Evolutionary conservation across 1,140 invertebrate genomes (phyloP).

Genomic region (Schlechtendalia chinensis): DNA sequence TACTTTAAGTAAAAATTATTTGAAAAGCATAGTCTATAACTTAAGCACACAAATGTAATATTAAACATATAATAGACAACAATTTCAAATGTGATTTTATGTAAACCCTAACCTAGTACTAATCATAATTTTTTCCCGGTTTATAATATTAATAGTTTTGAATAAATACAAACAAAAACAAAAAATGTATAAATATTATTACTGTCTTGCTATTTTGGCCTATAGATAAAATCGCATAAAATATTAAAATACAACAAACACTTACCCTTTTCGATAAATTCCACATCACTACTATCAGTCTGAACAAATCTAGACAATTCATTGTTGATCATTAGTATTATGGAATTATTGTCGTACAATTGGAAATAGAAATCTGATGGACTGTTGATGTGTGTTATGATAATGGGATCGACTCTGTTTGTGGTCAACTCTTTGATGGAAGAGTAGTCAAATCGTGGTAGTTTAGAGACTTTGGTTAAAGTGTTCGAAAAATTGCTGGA

Average conservation of each 20-base stretch:
- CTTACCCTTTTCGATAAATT: neutral
- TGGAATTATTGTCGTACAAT: neutral
- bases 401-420: neutral
- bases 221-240: too few relatives aligned
- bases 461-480: neutral
- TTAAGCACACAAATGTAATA: too few relatives aligned
- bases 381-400: neutral
- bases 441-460: neutral
- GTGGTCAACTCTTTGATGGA: neutral
- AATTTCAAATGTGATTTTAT: neutral
- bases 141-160: too few relatives aligned
- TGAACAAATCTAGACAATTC: neutral
- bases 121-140: too few relatives aligned
- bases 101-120: neutral
- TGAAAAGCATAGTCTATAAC: too few relatives aligned
- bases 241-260: too few relatives aligned
- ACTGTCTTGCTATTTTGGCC: too few relatives aligned
- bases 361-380: constrained; percentile 37
- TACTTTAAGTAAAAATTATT: too few relatives aligned
- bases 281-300: neutral
- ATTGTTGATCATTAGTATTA: neutral
- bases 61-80: too few relatives aligned
- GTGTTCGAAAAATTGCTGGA: too few relatives aligned
- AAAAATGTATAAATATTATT: too few relatives aligned
- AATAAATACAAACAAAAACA: too few relatives aligned